Conservation (phyloP, 1,140 invertebrate genomes). For the Philopotamus ludificatus region DNA sequence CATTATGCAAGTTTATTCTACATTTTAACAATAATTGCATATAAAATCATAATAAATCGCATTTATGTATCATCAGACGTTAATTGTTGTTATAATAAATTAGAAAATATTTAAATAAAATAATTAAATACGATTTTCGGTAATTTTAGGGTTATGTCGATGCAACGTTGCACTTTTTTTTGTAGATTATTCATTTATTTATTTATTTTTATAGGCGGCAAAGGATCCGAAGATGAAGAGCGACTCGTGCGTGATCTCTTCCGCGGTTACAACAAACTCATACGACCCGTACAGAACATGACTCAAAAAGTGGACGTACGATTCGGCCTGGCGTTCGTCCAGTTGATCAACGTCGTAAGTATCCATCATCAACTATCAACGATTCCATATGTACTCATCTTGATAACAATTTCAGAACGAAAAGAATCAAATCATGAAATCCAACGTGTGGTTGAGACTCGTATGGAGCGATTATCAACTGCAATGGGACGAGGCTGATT, state of each 20-base stretch:
- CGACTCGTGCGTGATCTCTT: conserved; percentile 94
- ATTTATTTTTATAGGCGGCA: conserved; percentile 29
- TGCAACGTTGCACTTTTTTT: neutral
- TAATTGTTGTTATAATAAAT: too few relatives aligned
- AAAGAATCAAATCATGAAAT: conserved; percentile 99
- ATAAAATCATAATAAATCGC: too few relatives aligned
- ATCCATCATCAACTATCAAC: too few relatives aligned
- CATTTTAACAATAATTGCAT: too few relatives aligned
- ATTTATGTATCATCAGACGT: too few relatives aligned
- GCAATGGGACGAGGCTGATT: conserved; percentile 96
- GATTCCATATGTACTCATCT: too few relatives aligned
- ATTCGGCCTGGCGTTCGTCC: conserved; percentile 96
- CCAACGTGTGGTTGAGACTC: conserved; percentile 95
- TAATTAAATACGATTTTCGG: too few relatives aligned
- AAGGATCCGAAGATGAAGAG: conserved; percentile 88
- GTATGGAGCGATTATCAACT: conserved; percentile 98
- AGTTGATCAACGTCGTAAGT: conserved; percentile 98
- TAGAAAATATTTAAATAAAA: too few relatives aligned
- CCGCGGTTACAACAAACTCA: conserved; percentile 97
- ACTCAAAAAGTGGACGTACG: conserved; percentile 94
- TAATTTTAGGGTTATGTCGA: too few relatives aligned
- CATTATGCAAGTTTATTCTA: conserved; percentile 6
- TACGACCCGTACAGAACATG: conserved; percentile 96
- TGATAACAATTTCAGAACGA: conserved; percentile 78
- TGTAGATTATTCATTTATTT: neutral